phyloP scores from a whole-genome alignment of 1,140 invertebrate species.

The Agraylea sexmaculata region DNA sequence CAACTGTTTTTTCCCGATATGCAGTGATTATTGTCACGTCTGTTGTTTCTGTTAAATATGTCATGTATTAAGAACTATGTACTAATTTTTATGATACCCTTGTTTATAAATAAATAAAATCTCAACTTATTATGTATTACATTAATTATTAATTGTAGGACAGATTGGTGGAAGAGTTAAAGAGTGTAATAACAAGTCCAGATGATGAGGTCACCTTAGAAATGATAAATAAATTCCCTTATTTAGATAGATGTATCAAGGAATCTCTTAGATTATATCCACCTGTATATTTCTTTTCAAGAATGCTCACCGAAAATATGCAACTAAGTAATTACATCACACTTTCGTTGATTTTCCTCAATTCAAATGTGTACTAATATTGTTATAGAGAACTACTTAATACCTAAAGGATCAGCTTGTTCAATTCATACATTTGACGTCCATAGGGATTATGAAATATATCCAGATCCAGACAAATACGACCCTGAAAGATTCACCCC shows the following conservation, averaged over 20 bases:
- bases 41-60: too few relatives aligned
- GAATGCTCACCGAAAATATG: constrained; percentile 46
- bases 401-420: constrained; percentile 43
- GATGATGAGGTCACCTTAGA: constrained; percentile 43
- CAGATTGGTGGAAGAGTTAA: too few relatives aligned
- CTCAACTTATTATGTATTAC: too few relatives aligned
- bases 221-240: constrained; percentile 54
- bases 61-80: too few relatives aligned
- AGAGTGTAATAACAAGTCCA: too few relatives aligned
- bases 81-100: too few relatives aligned
- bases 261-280: constrained; percentile 55
- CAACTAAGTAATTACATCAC: constrained; percentile 11
- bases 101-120: too few relatives aligned
- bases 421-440: constrained; percentile 44
- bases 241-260: constrained; percentile 61
- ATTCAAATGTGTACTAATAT: too few relatives aligned
- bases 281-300: constrained; percentile 56
- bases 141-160: too few relatives aligned
- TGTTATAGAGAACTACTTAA: constrained; percentile 37
- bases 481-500: constrained; percentile 67
- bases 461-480: constrained; percentile 58
- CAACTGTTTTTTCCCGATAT: too few relatives aligned
- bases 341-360: too few relatives aligned
- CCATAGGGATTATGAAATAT: constrained; percentile 55
- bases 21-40: too few relatives aligned